These are phyloP conservation scores for Neomicropteryx cornuta DNA, from an alignment of 1,140 invertebrate species.

Conservation along the genomic window DNA sequence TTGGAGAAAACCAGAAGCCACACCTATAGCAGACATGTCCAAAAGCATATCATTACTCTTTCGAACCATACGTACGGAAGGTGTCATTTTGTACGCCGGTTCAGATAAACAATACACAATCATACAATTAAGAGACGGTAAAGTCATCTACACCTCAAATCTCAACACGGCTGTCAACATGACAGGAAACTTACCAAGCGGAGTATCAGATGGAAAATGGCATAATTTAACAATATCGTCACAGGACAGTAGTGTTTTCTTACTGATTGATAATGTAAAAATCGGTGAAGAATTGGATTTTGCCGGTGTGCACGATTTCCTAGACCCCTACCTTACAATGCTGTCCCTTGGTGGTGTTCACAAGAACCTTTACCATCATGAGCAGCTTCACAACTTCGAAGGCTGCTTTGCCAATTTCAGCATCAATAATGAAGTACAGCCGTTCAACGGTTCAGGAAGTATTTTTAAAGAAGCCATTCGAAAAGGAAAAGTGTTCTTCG, in stretches of 20 bases:
- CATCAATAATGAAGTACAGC: constrained; percentile 80
- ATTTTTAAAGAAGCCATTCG: constrained; percentile 59
- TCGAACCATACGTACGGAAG: constrained; percentile 62
- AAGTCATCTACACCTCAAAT: constrained; percentile 63
- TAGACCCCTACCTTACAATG: constrained; percentile 78
- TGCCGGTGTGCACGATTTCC: constrained; percentile 77
- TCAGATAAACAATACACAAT: constrained; percentile 82
- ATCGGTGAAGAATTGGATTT: constrained; percentile 76
- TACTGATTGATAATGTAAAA: constrained; percentile 57
- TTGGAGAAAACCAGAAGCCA: constrained; percentile 39
- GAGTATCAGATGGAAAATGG: constrained; percentile 71
- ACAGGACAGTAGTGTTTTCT: constrained; percentile 52
- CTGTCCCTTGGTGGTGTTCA: constrained; percentile 65
- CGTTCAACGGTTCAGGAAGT: constrained; percentile 74
- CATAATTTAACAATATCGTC: constrained; percentile 70
- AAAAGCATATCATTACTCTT: constrained; percentile 76
- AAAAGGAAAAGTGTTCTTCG: constrained; percentile 55
- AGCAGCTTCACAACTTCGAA: constrained; percentile 52
- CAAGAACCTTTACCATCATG: constrained; percentile 41
- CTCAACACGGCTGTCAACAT: constrained; percentile 70
- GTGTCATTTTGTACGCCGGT: constrained; percentile 69
- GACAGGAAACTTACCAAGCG: constrained; percentile 46
- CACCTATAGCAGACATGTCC: constrained; percentile 29
- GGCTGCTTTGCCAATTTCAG: constrained; percentile 86
- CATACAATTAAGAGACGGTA: constrained; percentile 60